Conservation (phyloP, 2,797 vertebrate species). For the Graptemys geographica region DNA sequence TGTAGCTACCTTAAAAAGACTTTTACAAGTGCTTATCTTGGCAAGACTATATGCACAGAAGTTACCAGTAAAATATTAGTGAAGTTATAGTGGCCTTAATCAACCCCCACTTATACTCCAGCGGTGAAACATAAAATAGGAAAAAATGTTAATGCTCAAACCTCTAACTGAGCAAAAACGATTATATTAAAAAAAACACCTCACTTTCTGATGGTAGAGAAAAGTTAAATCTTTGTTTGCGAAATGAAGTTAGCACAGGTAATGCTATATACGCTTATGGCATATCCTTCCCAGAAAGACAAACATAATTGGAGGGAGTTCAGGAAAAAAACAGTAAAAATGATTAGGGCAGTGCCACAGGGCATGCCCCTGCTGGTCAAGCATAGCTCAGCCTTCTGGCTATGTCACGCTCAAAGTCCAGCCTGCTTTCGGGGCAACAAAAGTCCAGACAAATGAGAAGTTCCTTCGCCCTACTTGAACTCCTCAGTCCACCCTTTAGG, state of each 20-base stretch:
- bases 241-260: not conserved
- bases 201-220: not conserved
- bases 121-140: not conserved
- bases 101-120: not conserved
- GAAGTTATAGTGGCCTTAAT: slow-evolving; percentile 1
- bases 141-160: not conserved
- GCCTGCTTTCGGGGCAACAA: not conserved
- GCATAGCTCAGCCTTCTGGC: not conserved
- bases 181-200: not conserved
- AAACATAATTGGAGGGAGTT: not conserved
- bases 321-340: not conserved
- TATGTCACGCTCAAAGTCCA: not conserved
- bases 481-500: not conserved
- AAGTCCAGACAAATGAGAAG: not conserved
- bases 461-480: not conserved
- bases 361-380: not conserved
- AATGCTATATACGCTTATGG: not conserved
- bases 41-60: slow-evolving; percentile 10
- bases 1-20: not conserved
- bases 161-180: not conserved
- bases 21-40: slow-evolving; percentile 46
- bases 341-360: not conserved
- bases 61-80: not conserved
- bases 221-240: not conserved
- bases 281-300: not conserved